phyloP scores from a whole-genome alignment of 1,140 invertebrate species.

The Helicoverpa armigera region DNA sequence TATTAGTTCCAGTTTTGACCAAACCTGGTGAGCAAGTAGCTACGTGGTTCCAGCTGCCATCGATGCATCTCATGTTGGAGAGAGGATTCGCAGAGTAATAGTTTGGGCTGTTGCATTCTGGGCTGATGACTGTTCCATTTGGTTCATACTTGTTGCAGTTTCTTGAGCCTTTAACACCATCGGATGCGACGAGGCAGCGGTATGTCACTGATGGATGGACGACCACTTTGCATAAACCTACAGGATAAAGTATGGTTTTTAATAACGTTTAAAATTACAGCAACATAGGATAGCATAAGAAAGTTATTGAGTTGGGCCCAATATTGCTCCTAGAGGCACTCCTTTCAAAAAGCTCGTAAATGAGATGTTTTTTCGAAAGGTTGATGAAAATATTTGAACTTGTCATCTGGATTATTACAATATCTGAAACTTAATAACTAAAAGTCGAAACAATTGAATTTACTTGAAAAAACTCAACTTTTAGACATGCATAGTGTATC shows the following conservation, averaged over 20 bases:
- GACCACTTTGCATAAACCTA: conserved; percentile 59
- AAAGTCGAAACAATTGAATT: background rate
- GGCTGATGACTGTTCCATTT: conserved; percentile 56
- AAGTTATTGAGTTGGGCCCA: background rate
- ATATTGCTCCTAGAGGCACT: background rate
- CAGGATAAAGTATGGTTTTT: conserved; percentile 2
- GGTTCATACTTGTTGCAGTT: conserved; percentile 58
- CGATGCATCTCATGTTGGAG: conserved; percentile 64
- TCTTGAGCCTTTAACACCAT: conserved; percentile 45
- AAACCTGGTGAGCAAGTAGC: conserved; percentile 61
- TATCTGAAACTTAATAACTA: background rate
- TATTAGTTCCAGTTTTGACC: conserved; percentile 50
- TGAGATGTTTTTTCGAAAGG: background rate
- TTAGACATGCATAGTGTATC: too few relatives aligned
- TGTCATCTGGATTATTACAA: background rate
- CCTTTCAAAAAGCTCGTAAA: background rate
- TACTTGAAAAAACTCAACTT: too few relatives aligned
- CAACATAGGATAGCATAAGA: background rate
- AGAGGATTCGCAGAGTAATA: conserved; percentile 59
- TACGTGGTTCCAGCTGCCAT: conserved; percentile 71
- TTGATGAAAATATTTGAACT: background rate
- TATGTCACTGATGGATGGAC: conserved; percentile 58
- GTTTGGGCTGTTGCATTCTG: conserved; percentile 56
- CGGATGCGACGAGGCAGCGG: conserved; percentile 51
- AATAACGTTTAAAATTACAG: too few relatives aligned